Percentiles rank a stretch among this genome's conserved stretches.
Evolutionary conservation across 2,113 vertebrate genomes (phyloP).

Genomic region (Chaenogobius annularis): DNA sequence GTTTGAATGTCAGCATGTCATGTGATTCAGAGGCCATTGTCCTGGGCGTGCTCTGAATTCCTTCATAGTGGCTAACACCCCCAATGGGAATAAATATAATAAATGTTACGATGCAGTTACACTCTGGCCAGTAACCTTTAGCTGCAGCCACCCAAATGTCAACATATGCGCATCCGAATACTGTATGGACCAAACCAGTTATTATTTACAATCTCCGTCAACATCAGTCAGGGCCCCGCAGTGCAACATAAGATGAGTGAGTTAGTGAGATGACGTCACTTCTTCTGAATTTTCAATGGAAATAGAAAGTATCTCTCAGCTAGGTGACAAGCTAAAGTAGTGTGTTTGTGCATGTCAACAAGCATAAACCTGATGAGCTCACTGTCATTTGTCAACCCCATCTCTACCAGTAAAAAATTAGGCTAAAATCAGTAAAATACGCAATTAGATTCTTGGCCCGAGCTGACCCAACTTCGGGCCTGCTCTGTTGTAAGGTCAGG

Average conservation of each 20-base stretch:
- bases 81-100: not conserved
- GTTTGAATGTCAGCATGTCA: not conserved
- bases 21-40: not conserved
- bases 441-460: no score
- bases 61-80: not conserved
- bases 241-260: not conserved
- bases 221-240: not conserved
- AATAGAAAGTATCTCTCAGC: no score
- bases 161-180: not conserved
- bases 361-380: no score
- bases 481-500: no score
- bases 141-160: not conserved
- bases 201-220: not conserved
- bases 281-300: no score
- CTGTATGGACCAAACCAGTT: not conserved
- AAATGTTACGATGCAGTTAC: not conserved
- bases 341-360: no score
- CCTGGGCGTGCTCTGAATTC: not conserved
- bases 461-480: no score
- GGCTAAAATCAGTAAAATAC: no score
- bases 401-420: no score
- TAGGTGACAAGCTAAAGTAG: no score
- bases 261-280: not conserved
- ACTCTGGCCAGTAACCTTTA: not conserved
- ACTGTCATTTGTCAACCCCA: no score